phyloP scores from a whole-genome alignment of 2,113 vertebrate species.

The Cyprinus carpio region DNA sequence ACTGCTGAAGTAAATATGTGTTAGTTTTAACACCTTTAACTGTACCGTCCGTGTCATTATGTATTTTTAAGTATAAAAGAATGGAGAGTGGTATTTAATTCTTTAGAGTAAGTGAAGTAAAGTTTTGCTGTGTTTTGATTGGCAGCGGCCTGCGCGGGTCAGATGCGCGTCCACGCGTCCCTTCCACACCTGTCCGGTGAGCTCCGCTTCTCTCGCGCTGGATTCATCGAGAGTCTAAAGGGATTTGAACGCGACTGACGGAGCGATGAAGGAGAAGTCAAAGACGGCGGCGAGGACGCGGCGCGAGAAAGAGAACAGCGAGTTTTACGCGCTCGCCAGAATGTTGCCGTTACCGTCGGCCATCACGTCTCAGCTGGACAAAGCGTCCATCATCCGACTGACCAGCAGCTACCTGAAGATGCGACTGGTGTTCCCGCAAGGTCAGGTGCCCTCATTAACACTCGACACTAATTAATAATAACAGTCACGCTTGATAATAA shows the following conservation, averaged over 20 bases:
- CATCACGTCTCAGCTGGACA: slow-evolving; percentile 98
- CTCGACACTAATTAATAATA: no score
- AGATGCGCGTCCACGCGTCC: no score
- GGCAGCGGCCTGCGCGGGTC: not conserved
- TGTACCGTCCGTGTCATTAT: not conserved
- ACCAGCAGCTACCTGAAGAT: slow-evolving; percentile 98
- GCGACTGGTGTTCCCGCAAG: slow-evolving; percentile 95
- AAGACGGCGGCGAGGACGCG: slow-evolving; percentile 97
- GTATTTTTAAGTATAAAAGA: no score
- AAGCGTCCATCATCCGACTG: slow-evolving; percentile 96
- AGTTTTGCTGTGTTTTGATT: not conserved
- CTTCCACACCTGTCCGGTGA: no score
- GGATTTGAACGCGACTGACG: not conserved
- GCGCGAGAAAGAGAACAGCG: slow-evolving; percentile 97
- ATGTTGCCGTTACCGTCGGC: slow-evolving; percentile 94
- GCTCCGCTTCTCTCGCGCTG: not conserved
- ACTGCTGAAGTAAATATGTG: no score
- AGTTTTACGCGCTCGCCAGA: slow-evolving; percentile 98
- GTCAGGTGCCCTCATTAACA: slow-evolving; percentile 66
- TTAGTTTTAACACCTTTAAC: not conserved
- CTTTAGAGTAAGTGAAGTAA: not conserved
- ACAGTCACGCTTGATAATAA: no score
- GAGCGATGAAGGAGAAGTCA: slow-evolving; percentile 95
- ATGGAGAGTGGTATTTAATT: no score
- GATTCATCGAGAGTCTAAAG: not conserved